Evolutionary conservation across 2,888 invertebrate genomes (phyloP).

Genomic region (Melieria picta): DNA sequence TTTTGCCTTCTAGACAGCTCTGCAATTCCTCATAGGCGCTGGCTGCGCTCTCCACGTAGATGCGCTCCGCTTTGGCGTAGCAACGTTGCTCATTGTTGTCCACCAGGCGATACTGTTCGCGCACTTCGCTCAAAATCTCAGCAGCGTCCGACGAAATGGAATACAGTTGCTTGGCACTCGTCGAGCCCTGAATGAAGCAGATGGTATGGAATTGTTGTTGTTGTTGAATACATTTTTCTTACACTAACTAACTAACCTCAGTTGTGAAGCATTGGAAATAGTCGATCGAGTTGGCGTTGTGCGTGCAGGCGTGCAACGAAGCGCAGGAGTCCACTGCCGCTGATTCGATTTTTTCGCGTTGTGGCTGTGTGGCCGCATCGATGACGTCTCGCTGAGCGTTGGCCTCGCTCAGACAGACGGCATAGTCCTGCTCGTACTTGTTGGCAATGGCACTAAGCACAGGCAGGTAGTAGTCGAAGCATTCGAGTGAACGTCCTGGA

Average conservation of each 20-base stretch:
- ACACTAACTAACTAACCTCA: conserved; percentile 27
- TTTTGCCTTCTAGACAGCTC: conserved; percentile 45
- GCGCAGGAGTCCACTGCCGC: conserved; percentile 44
- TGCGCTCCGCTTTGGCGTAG: conserved; percentile 49
- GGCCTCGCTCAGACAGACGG: conserved; percentile 36
- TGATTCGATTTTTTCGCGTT: conserved; percentile 45
- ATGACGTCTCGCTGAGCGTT: neutral
- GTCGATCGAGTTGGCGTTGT: neutral
- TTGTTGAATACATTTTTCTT: too few species aligned
- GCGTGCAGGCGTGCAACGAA: conserved; percentile 37
- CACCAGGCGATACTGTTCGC: conserved; percentile 42
- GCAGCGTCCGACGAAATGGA: conserved; percentile 47
- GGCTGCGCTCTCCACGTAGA: conserved; percentile 41
- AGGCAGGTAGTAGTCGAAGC: conserved; percentile 2
- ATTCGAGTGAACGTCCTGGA: neutral
- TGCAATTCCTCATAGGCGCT: conserved; percentile 34
- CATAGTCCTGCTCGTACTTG: conserved; percentile 38
- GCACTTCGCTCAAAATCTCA: conserved; percentile 39
- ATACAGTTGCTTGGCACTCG: conserved; percentile 44
- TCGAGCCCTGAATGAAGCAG: neutral
- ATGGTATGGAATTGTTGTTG: neutral
- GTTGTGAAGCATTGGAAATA: conserved; percentile 48
- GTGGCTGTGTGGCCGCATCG: conserved; percentile 36
- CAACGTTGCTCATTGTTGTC: conserved; percentile 39
- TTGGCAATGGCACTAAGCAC: neutral